phyloP scores from a whole-genome alignment of 2,797 vertebrate species.

The Pseudopleuronectes americanus region DNA sequence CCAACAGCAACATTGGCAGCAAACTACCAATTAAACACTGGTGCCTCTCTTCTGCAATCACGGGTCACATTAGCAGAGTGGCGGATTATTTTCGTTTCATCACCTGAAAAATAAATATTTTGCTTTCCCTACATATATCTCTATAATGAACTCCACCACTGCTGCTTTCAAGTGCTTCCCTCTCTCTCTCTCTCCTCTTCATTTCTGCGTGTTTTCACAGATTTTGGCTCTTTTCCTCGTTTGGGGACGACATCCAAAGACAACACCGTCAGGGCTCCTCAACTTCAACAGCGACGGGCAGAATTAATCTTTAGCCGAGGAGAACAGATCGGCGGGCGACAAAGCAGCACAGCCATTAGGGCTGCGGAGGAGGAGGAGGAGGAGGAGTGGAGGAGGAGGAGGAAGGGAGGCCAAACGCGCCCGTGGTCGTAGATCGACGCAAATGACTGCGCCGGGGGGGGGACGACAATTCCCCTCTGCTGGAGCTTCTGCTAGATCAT shows the following conservation, averaged over 20 bases:
- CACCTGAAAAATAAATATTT: slow-evolving; percentile 10
- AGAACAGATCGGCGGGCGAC: slow-evolving; percentile 66
- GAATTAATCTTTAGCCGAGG: slow-evolving; percentile 64
- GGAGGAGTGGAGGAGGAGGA: no score
- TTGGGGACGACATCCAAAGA: slow-evolving; percentile 38
- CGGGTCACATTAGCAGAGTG: slow-evolving; percentile 1
- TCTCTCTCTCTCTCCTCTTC: slow-evolving; percentile 24
- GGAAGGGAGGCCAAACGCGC: slow-evolving; percentile 64
- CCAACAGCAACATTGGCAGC: not conserved
- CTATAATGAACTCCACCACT: slow-evolving; percentile 25
- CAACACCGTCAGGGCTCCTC: slow-evolving; percentile 54
- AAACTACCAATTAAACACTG: slow-evolving; percentile 11
- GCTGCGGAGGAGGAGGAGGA: slow-evolving; percentile 67
- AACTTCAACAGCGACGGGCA: slow-evolving; percentile 46
- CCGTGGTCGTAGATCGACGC: slow-evolving; percentile 67
- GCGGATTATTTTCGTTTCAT: slow-evolving; percentile 19
- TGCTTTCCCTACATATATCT: slow-evolving; percentile 13
- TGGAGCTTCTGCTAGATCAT: slow-evolving; percentile 69
- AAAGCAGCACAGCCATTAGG: slow-evolving; percentile 73
- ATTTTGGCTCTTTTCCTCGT: slow-evolving; percentile 32
- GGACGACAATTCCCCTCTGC: slow-evolving; percentile 62
- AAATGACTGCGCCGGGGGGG: slow-evolving; percentile 72
- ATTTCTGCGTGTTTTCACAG: slow-evolving; percentile 39
- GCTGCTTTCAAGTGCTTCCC: slow-evolving; percentile 39
- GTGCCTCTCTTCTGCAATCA: not conserved